Base-by-base conservation (phyloP, 2,797 vertebrate genomes). In the Arremon brunneinucha region DNA sequence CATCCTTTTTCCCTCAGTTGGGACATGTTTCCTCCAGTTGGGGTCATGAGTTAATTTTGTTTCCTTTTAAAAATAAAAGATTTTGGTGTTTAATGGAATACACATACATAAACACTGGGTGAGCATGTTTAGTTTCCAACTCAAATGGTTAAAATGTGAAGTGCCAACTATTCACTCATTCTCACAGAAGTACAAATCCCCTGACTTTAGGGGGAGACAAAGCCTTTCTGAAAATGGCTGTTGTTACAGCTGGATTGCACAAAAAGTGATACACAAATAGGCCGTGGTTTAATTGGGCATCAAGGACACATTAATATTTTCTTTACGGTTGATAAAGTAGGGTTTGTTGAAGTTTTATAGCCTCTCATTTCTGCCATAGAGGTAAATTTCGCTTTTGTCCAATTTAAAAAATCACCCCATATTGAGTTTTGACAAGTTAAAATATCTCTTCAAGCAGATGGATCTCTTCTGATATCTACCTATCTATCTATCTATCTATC, bases 61-160 rank as follows among this genome's bases (percentile, higher is more conserved):
- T 47, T 34, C 7, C 22, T 60, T 37, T 11, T 8, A 11, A 27
- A 63, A 79, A 64, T 1, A 16, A 78, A 34, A 60, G 0, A 2
- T 13, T 63, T 49, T 32, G 4, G 4, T 57, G 26, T 34, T 80
- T 32, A 30, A 24, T 70, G 24, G 28, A 52, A 52, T 53, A 39
- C 15, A 20, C 4, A 2, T 2, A 0, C 5, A 47, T 3, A 46
- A 47, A n/a, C 17, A 35, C 2, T 34, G 34, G 4, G 6, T 53
- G 7, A 49, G 4, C 0, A 1, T n/a, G 5, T 8, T 34, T 17
- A 43, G 12, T 43, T 81, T 83, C 17, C 70, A 12, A 59, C 6
- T 24, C 15, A 72, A 50, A 56, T 8, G 28, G 5, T 47, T 44
- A 49, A 55, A 89, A 35, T 9, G 7, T 52, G 53, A 87, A 44